Conservation (phyloP, 2,888 invertebrate species). For the Maniola hyperantus region DNA sequence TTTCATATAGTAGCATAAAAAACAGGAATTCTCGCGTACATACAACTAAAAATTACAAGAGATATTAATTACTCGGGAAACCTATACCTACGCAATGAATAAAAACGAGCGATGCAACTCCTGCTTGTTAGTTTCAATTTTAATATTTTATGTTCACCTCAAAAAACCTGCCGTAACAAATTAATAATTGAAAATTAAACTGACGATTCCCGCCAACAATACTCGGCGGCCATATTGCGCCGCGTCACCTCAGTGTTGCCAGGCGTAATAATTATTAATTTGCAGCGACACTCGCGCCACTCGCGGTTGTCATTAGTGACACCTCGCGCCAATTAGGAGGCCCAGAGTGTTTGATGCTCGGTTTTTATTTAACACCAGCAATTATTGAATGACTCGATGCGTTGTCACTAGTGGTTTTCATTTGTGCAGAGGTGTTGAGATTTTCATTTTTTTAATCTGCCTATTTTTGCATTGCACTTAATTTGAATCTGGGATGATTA, state of each 20-base stretch:
- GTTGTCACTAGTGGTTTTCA: constrained; percentile 61
- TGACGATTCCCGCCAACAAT: constrained; percentile 66
- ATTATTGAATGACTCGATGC: constrained; percentile 76
- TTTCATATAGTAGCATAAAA: background rate
- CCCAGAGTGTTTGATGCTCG: constrained; percentile 75
- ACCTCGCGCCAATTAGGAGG: constrained; percentile 80
- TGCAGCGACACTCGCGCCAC: constrained; percentile 66
- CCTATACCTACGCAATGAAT: constrained; percentile 25
- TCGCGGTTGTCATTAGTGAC: constrained; percentile 78
- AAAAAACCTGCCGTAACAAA: constrained; percentile 35
- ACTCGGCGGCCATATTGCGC: constrained; percentile 72
- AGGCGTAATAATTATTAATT: constrained; percentile 81
- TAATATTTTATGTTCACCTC: constrained; percentile 26
- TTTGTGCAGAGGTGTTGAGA: constrained; percentile 53
- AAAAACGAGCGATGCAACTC: constrained; percentile 18
- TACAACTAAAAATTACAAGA: constrained; percentile 16
- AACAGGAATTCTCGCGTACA: constrained; percentile 1
- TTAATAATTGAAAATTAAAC: constrained; percentile 61
- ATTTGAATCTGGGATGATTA: constrained; percentile 38
- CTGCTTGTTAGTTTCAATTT: constrained; percentile 25
- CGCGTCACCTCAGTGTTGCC: constrained; percentile 71
- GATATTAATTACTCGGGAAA: constrained; percentile 26
- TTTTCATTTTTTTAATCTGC: constrained; percentile 48
- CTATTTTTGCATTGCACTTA: constrained; percentile 43
- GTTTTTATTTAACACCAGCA: constrained; percentile 79